Evolutionary conservation across 2,888 invertebrate species (phyloP), one percentile per base, ranked within the genome.

Genomic region (Tipula helvola): DNA sequence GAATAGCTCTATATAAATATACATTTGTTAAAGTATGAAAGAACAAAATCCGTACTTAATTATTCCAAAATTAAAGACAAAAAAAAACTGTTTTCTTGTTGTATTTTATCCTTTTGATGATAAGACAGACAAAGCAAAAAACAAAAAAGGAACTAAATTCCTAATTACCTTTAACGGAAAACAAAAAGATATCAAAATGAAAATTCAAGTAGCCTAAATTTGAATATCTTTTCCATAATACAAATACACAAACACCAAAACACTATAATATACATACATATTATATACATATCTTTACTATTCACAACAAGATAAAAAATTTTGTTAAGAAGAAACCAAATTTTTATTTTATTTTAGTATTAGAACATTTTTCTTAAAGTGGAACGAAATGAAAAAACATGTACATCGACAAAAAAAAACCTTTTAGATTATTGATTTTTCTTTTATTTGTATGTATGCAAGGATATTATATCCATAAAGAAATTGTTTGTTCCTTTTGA

Each of bases 191-290:
- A 71, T 71, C 71, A 71, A 71, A 71, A 71, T 71, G 71, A 71
- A 71, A 71, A 71, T 71, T 71, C 71, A 71, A 71, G 71, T 71
- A 71, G 71, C 71, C 71, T 71, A 71, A 71, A 71, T 71, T 71
- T 71, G 71, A 71, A 71, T 71, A 71, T 71, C 4, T 71, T 71
- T 71, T 71, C 71, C 71, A 71, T 71, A 71, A 71, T 16, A 16
- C 3, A 16, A 52, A 52, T 52, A 52, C 71, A 71, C 28, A 71
- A 71, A 71, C 28, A 71, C 7, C 16, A 16, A 47, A 5, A 47
- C 47, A 13, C 47, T 57, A 16, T 57, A 28, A 57, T 57, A 57
- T 8, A 44, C 8, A 10, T 44, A 44, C 12, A 10, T 44, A 44
- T 44, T 71, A 12, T 28, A 71, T 28, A 28, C 28, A 10, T 71